These are phyloP conservation scores for Premnoplex brunnescens DNA, from an alignment of 2,797 vertebrate species.

Conservation along the genomic window DNA sequence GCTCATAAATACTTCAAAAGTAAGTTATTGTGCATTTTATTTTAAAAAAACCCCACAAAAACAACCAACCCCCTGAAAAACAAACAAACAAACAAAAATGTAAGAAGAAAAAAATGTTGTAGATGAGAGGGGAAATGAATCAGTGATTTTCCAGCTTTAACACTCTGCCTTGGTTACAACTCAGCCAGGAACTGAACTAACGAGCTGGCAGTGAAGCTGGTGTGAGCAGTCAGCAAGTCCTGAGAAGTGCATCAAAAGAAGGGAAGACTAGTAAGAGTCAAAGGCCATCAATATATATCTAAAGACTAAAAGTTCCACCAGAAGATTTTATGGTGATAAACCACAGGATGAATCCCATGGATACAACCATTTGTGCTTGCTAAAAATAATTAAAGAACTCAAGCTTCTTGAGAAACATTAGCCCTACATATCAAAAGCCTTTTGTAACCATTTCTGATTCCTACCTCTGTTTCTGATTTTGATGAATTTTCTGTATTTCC, in stretches of 20 bases:
- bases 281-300: background rate
- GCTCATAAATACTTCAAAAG: background rate
- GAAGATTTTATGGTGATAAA: background rate
- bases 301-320: background rate
- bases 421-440: background rate
- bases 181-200: background rate
- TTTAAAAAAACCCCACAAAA: no score
- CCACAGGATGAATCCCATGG: background rate
- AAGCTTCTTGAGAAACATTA: background rate
- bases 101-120: accelerated
- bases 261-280: background rate
- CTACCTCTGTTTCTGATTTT: background rate
- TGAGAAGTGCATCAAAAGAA: background rate
- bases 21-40: background rate
- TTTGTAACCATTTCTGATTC: background rate
- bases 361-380: background rate
- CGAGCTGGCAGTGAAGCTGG: background rate
- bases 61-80: no score
- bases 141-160: background rate
- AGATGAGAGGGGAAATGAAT: background rate
- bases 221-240: background rate
- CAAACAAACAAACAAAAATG: background rate
- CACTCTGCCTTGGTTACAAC: background rate
- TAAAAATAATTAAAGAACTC: background rate
- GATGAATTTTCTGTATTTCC: background rate